phyloP scores from a whole-genome alignment of 2,888 invertebrate species.

The Drosophila rellima region DNA sequence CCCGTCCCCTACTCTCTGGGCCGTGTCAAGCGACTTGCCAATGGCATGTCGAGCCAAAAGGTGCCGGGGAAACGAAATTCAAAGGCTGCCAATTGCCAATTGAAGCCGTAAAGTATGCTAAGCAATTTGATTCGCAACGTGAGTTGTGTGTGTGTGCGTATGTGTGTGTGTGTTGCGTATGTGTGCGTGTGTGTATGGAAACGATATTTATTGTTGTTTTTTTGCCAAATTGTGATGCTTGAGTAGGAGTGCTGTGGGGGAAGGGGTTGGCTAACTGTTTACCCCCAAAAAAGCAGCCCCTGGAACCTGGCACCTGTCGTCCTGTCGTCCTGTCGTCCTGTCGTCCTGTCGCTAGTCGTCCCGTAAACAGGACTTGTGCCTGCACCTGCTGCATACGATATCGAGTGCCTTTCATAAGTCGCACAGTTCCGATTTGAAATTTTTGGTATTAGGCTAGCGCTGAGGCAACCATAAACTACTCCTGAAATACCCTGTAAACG shows the following conservation, averaged over 20 bases:
- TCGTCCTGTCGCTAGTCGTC: background rate
- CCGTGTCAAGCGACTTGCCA: slow-evolving; percentile 53
- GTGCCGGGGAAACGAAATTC: slow-evolving; percentile 62
- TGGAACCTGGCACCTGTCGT: slow-evolving; percentile 31
- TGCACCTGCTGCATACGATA: slow-evolving; percentile 33
- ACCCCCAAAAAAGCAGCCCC: slow-evolving; percentile 15
- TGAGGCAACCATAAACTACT: slow-evolving; percentile 3
- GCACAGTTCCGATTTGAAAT: slow-evolving; percentile 52
- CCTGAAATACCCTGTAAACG: slow-evolving; percentile 36
- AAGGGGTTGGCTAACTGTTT: slow-evolving; percentile 22
- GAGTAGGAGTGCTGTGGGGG: background rate
- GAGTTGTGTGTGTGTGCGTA: slow-evolving; percentile 17
- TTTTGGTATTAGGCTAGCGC: slow-evolving; percentile 14
- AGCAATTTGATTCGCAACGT: slow-evolving; percentile 71
- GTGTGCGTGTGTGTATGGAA: slow-evolving; percentile 28
- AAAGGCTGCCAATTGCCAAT: slow-evolving; percentile 82
- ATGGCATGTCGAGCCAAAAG: slow-evolving; percentile 55
- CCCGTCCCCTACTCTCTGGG: background rate
- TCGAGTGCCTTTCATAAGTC: slow-evolving; percentile 59
- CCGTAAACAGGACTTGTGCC: slow-evolving; percentile 11
- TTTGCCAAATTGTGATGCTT: slow-evolving; percentile 55
- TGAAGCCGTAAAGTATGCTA: slow-evolving; percentile 81
- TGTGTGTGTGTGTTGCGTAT: slow-evolving; percentile 11
- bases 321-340: slow-evolving; percentile 6
- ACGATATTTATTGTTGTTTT: slow-evolving; percentile 76